A percentile compares a stretch with the other conserved stretches of the same genome.
Conservation (phyloP, 2,888 invertebrate genomes). For the Lithophane semibrunnea region DNA sequence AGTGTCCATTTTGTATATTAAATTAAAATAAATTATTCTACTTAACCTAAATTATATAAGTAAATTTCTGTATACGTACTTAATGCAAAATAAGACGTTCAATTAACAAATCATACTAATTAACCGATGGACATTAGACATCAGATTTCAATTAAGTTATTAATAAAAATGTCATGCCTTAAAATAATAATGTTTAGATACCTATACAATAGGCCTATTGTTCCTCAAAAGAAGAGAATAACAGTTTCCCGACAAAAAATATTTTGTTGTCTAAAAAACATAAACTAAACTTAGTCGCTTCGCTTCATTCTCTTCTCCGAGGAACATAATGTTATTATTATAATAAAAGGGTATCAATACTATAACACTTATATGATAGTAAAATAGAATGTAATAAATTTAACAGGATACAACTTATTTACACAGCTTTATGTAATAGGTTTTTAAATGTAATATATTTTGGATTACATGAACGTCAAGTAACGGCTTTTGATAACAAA, state of each 20-base stretch:
- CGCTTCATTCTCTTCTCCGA: conserved; percentile 74
- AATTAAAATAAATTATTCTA: conserved; percentile 57
- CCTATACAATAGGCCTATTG: conserved; percentile 83
- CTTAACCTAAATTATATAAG: conserved; percentile 55
- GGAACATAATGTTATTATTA: conserved; percentile 79
- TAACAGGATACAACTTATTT: conserved; percentile 90
- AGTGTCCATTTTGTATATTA: conserved; percentile 65
- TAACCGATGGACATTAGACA: conserved; percentile 59
- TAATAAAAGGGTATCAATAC: conserved; percentile 87
- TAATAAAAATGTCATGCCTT: conserved; percentile 73
- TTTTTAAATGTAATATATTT: conserved; percentile 63
- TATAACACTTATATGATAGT: conserved; percentile 89
- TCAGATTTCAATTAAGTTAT: conserved; percentile 42
- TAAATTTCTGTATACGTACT: conserved; percentile 30
- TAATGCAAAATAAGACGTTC: conserved; percentile 38
- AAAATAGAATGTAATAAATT: conserved; percentile 90
- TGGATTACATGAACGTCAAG: conserved; percentile 61
- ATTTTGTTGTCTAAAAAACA: conserved; percentile 40
- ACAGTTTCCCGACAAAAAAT: conserved; percentile 44
- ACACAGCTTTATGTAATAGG: conserved; percentile 76
- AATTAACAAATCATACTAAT: conserved; percentile 27
- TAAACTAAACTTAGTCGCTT: conserved; percentile 32
- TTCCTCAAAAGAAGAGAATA: conserved; percentile 79
- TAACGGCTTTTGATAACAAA: conserved; percentile 56
- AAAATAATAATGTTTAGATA: conserved; percentile 76